Evolutionary conservation across 2,888 invertebrate genomes (phyloP), one percentile per base, ranked within the genome.

Genomic region (Phragmatobia fuliginosa): DNA sequence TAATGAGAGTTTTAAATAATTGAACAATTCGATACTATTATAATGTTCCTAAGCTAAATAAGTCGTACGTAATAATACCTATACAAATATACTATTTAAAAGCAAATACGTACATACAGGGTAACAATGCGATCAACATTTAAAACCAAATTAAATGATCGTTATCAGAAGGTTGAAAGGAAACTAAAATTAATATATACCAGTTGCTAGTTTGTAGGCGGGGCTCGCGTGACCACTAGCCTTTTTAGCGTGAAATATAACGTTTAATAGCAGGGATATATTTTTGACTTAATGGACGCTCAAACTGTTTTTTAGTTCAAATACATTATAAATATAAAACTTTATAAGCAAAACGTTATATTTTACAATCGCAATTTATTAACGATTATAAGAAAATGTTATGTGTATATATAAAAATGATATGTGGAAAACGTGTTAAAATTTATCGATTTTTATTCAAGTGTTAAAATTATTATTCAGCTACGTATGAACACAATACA

Each of bases 221-320:
- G 56, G 67, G 73, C 36, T 83, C 68, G 83, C 82, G 82, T 82
- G 82, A 76, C 72, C 68, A 45, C 60, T 67, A 71, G 71, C 67
- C 74, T 68, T 79, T 85, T 84, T 80, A 79, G 77, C 79, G 83
- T 87, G 81, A 87, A 87, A 84, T 87, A 86, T 85, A 79, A 78
- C 80, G 69, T 74, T 79, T 86, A 85, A 87, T 85, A 75, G 74
- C 73, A 41, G 62, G 60, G 71, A 70, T 72, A 68, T 76, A 78
- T 72, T 80, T 76, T 67, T 33, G 21, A 67, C 41, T 62, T 75
- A 80, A 81, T 74, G 73, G 73, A 69, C 62, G 62, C 62, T 70
- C 66, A 56, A 73, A 56, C 28, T 14, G 18, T 16, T 25, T 56
- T 25, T 16, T 56, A 16, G n/a, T 52, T 25, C 2, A 56, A 56